Evolutionary conservation across 2,888 invertebrate genomes (phyloP).

Genomic region (Seira musarum): DNA sequence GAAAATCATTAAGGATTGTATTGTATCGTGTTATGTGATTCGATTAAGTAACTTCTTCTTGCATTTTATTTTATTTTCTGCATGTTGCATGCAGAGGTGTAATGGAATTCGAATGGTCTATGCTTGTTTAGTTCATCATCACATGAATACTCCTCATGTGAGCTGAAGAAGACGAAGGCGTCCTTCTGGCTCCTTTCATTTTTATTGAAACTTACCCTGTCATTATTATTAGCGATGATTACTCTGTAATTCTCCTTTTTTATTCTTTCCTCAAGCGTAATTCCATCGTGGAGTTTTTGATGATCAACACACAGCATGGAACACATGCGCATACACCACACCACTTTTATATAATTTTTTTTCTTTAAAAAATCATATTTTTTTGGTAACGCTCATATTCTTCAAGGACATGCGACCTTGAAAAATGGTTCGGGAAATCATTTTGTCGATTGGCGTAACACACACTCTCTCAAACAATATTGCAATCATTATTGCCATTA

Average conservation of each 20-base stretch:
- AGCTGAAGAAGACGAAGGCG: constrained; percentile 47
- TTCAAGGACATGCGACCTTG: constrained; percentile 54
- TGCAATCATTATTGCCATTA: constrained; percentile 42
- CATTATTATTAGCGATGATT: constrained; percentile 60
- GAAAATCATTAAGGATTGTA: too few relatives aligned
- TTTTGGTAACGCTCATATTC: not conserved
- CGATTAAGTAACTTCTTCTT: too few relatives aligned
- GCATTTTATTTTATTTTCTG: too few relatives aligned
- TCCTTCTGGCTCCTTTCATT: constrained; percentile 60
- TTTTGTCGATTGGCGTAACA: constrained; percentile 25
- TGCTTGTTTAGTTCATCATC: not conserved
- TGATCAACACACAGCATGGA: not conserved
- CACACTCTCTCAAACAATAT: constrained; percentile 32
- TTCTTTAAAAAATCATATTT: not conserved
- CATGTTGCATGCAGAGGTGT: too few relatives aligned
- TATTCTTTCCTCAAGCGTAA: constrained; percentile 20
- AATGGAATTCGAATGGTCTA: too few relatives aligned
- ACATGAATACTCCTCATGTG: constrained; percentile 21
- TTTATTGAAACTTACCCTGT: constrained; percentile 59
- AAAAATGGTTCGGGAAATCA: constrained; percentile 48
- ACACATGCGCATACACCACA: not conserved
- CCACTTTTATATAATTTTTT: not conserved
- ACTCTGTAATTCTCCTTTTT: constrained; percentile 48
- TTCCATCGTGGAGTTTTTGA: not conserved
- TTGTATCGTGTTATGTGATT: too few relatives aligned